Percentiles rank a stretch among this genome's conserved stretches.
These are phyloP conservation scores for Antidorcas marsupialis DNA, from an alignment of 2,113 vertebrate genomes.

Conservation along the genomic window DNA sequence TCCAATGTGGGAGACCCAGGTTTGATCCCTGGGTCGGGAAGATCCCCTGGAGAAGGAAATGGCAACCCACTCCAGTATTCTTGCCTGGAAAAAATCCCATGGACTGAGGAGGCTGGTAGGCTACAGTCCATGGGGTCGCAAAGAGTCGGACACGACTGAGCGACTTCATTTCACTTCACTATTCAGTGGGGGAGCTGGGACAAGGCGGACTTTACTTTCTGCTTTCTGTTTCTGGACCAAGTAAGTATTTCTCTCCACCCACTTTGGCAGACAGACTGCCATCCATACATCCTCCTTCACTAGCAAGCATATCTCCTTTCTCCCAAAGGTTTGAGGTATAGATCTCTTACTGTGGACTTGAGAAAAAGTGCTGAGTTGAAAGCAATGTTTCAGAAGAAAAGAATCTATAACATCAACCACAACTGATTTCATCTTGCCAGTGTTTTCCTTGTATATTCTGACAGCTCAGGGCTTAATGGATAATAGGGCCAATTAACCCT, in stretches of 20 bases:
- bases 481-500: neutral
- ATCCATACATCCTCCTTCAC: neutral
- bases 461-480: neutral
- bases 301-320: neutral
- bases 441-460: neutral
- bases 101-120: too few relatives aligned
- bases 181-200: neutral
- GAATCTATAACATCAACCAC: neutral
- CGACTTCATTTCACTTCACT: neutral
- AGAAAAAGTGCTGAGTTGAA: conserved; percentile 12
- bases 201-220: neutral
- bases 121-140: too few relatives aligned
- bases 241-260: neutral
- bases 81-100: too few relatives aligned
- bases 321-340: neutral
- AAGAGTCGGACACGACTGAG: too few relatives aligned
- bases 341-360: neutral
- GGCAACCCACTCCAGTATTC: too few relatives aligned
- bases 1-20: too few relatives aligned
- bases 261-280: neutral
- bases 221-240: neutral
- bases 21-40: too few relatives aligned
- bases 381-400: conserved; percentile 4
- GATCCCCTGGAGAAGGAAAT: too few relatives aligned
- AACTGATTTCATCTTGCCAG: neutral